Conservation (phyloP, 2,113 vertebrate genomes). For the Uropsilus gracilis region DNA sequence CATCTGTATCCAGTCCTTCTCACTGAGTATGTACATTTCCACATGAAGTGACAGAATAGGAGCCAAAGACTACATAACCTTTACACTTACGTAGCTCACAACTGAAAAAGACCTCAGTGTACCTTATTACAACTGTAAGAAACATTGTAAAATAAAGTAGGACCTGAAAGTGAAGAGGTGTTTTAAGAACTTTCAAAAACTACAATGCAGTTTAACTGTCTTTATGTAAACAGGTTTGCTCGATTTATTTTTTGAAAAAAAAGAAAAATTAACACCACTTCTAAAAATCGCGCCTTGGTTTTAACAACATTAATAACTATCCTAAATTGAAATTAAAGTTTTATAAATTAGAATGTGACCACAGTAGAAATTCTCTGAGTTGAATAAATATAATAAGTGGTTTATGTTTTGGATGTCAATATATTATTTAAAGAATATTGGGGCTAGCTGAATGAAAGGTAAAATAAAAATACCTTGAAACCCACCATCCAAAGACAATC, state of each 20-base stretch:
- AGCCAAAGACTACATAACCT: neutral
- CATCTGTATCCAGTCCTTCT: neutral
- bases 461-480: neutral
- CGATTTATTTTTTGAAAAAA: no score
- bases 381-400: neutral
- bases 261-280: neutral
- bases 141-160: conserved; percentile 27
- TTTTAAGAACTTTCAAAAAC: no score
- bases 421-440: neutral
- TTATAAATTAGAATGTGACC: neutral
- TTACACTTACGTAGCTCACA: conserved; percentile 8
- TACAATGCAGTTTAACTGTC: no score
- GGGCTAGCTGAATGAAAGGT: neutral
- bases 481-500: neutral
- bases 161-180: no score
- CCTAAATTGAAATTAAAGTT: no score
- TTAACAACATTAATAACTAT: no score
- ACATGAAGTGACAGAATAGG: neutral
- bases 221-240: no score
- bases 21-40: neutral
- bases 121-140: no score
- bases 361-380: neutral
- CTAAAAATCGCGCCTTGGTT: no score
- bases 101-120: neutral
- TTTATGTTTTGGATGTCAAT: conserved; percentile 2